Base-by-base conservation (phyloP, 1,140 invertebrate species). In the Kradibia gibbosae region DNA sequence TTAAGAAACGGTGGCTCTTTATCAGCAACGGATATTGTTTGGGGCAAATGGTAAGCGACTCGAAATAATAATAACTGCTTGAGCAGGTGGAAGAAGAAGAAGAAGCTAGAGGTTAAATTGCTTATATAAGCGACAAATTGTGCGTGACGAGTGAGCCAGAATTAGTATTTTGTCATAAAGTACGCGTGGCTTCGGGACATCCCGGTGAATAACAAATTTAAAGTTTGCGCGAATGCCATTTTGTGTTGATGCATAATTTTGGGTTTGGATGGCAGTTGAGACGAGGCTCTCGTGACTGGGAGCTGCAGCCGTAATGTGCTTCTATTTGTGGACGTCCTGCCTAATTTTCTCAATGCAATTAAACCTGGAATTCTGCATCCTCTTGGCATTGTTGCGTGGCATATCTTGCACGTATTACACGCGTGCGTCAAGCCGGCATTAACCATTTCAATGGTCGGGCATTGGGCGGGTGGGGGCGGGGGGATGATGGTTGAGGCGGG, bases 341-440 rank as follows among this genome's bases (percentile, higher is more conserved):
- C 45, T 70, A 81, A 81, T 81, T 81, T 75, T 70, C 79, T 65
- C 79, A 34, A 76, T 70, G 28, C 55, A 81, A 81, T 81, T 81
- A 81, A 34, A 55, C 57, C 31, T 50, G 62, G 76, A 78, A 78
- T 78, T 22, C 22, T 42, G 75, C 65, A 65, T 65, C 25, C 42
- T 50, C 39, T 8, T 39, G 28, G 15, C 39, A n/a, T 15, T 42
- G 73, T 39, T n/a, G 15, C 45, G 0, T 45, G 10, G 11, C 25
- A 50, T 28, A 72, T 60, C 15, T 74, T 7, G 74, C 34, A 36
- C 48, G 45, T 39, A 65, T 71, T 53, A 55, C 67, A 45, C 50
- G 62, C 67, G 72, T 72, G 53, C 67, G 71, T 80, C 50, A 60
- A 60, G 28, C 5, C 48, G 2, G 25, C 55, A 78, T 78, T 57